phyloP scores from a whole-genome alignment of 2,797 vertebrate species.

The Gallinago nigripennis region DNA sequence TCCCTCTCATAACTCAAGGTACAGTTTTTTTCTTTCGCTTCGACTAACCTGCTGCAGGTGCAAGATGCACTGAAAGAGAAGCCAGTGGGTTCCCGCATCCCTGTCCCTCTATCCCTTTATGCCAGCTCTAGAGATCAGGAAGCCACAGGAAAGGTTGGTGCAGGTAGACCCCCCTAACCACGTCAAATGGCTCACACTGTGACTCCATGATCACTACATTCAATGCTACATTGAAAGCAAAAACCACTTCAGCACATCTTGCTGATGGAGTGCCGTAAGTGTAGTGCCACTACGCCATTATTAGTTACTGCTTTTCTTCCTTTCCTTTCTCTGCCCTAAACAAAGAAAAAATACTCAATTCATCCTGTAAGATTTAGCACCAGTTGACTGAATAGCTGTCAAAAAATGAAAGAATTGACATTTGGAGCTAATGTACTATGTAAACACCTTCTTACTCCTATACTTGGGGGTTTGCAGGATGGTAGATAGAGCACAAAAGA shows the following conservation, averaged over 20 bases:
- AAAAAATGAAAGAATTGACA: not conserved
- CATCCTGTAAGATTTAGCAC: not conserved
- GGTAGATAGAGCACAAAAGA: not conserved
- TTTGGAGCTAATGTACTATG: not conserved
- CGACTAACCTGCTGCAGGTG: not conserved
- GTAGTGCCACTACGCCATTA: not conserved
- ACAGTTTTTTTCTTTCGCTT: not conserved
- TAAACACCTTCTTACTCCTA: not conserved
- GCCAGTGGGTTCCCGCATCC: not conserved
- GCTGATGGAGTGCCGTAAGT: rapidly evolving
- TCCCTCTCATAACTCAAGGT: not conserved
- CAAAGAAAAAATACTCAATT: not conserved
- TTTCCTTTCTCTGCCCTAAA: not conserved
- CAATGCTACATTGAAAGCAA: not conserved
- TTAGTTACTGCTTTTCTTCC: not conserved
- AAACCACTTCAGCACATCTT: not conserved
- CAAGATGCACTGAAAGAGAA: not conserved
- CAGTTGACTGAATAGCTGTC: not conserved
- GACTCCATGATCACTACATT: not conserved
- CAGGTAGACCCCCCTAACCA: not conserved
- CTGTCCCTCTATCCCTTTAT: not conserved
- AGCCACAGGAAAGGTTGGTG: not conserved
- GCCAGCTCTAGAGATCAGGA: not conserved
- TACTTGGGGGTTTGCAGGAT: not conserved
- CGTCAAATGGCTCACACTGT: not conserved